Percentiles rank a stretch among this genome's conserved stretches.
Evolutionary conservation across 2,113 vertebrate species (phyloP).

Genomic region (Dryoscopus gambensis): DNA sequence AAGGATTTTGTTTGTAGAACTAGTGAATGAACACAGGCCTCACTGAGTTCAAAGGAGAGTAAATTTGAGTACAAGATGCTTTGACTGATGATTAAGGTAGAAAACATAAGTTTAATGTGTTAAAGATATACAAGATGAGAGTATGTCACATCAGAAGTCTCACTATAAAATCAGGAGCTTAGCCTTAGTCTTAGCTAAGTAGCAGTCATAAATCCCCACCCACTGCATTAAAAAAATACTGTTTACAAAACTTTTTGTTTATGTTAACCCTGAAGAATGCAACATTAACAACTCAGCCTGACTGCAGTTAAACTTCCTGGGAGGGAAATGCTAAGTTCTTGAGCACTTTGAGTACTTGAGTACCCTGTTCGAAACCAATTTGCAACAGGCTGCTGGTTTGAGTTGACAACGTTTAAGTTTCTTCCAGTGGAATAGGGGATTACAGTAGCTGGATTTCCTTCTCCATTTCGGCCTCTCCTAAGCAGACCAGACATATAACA

Average conservation of each 20-base stretch:
- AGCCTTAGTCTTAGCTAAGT: not conserved
- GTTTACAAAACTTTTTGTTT: not conserved
- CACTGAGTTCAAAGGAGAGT: not conserved
- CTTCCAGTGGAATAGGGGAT: not conserved
- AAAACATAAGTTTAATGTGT: not conserved
- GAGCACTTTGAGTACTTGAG: not conserved
- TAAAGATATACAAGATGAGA: not conserved
- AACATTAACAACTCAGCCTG: not conserved
- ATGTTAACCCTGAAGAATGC: not conserved
- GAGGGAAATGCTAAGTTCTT: not conserved
- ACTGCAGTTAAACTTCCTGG: not conserved
- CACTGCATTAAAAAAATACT: not conserved
- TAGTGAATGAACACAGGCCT: not conserved
- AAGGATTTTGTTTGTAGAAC: not conserved
- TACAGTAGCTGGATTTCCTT: not conserved
- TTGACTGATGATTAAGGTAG: not conserved
- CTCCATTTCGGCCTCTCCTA: not conserved
- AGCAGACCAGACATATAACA: not conserved
- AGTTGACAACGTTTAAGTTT: not conserved
- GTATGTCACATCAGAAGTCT: not conserved
- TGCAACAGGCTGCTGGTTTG: not conserved
- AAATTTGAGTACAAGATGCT: not conserved
- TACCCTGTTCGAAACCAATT: not conserved
- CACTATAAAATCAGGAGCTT: not conserved
- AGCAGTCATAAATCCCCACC: not conserved